Percentiles rank a stretch among this genome's conserved stretches.
Conservation (phyloP, 2,888 invertebrate species). For the Nephrotoma flavescens region DNA sequence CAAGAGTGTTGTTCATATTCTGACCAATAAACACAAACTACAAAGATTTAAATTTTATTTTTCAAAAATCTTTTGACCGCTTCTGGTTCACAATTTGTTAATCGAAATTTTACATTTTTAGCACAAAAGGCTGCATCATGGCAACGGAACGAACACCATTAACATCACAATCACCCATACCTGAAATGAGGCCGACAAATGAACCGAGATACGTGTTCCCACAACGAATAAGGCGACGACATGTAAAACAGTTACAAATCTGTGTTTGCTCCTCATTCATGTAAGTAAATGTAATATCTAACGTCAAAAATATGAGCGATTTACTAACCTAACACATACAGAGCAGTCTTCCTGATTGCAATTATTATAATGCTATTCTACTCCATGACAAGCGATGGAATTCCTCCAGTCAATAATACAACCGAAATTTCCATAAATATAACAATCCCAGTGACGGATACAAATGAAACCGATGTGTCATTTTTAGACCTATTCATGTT, state of each 20-base stretch:
- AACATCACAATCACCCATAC: conserved; percentile 19
- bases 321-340: conserved; percentile 1
- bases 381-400: conserved; percentile 2
- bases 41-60: too few species aligned
- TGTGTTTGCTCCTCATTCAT: conserved; percentile 50
- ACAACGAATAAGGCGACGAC: conserved; percentile 32
- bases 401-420: neutral
- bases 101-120: neutral
- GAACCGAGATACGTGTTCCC: conserved; percentile 37
- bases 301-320: neutral
- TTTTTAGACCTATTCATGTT: neutral
- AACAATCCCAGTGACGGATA: neutral
- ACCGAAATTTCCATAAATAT: neutral
- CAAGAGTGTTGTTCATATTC: too few species aligned
- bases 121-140: conserved; percentile 15
- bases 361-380: conserved; percentile 14
- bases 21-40: too few species aligned
- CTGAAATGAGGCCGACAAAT: conserved; percentile 16
- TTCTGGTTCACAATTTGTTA: too few species aligned
- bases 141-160: conserved; percentile 39
- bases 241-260: conserved; percentile 48
- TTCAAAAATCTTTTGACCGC: too few species aligned
- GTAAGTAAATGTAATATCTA: conserved; percentile 39
- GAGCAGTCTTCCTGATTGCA: conserved; percentile 14
- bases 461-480: neutral